Evolutionary conservation across 2,888 invertebrate species (phyloP), one percentile per base, ranked within the genome.

Genomic region (Pegoplata infirma): DNA sequence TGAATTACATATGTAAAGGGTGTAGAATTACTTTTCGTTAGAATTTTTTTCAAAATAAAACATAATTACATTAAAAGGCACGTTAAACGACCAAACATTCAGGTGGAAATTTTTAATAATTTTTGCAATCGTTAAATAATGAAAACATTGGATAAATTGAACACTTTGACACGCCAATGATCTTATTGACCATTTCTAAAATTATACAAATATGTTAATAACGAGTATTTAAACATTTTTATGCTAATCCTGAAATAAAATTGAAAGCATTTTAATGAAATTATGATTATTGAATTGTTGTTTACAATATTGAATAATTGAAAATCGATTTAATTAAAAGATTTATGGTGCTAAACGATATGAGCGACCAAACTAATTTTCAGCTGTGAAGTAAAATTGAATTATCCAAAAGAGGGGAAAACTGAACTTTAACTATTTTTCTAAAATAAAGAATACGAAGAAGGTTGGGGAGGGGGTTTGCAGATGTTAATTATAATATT

Each of bases 311-410:
- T 46, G 28, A 73, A 73, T 66, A 79, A 79, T 79, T 79, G 79
- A 75, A 75, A 14, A 79, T 71, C 79, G 79, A 79, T 79, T 79
- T 75, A 75, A 58, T 61, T 67, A 40, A 56, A 51, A 63, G 79
- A 79, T 79, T 75, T 72, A 75, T 79, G 75, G 79, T 46, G 79
- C 51, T 67, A 79, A 79, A 56, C 56, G 71, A 59, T 79, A 63
- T 71, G 61, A n/a, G n/a, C n/a, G n/a, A 5, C 40, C 59, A 49
- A 46, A 61, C 4, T 28, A 19, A 14, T 56, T 55, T 72, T 67
- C 79, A 79, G 71, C 79, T 79, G 79, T 61, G 61, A n/a, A 14
- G 8, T 14, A 10, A 8, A 17, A n/a, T 32, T 28, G 32, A 40
- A n/a, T 28, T 40, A 2, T 36, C 23, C 4, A 17, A 64, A 51